Percentiles rank a stretch among this genome's conserved stretches.
Evolutionary conservation across 2,113 vertebrate genomes (phyloP).

Genomic region (Hyla sarda): DNA sequence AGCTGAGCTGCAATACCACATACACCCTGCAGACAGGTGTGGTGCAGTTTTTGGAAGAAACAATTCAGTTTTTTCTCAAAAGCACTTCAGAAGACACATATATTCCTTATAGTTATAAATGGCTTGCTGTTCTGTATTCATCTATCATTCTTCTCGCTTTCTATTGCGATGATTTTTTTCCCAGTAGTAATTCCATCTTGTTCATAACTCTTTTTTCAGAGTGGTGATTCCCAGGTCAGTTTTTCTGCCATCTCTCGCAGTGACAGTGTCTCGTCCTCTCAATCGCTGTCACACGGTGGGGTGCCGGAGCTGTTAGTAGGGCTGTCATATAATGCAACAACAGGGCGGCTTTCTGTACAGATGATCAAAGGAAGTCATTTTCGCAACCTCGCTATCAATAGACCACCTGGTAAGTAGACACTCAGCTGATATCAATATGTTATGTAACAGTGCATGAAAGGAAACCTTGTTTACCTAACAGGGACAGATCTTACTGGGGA

Average conservation of each 20-base stretch:
- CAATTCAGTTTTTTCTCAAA: too few relatives aligned
- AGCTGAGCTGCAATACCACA: too few relatives aligned
- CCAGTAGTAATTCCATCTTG: too few relatives aligned
- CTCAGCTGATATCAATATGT: conserved; percentile 18
- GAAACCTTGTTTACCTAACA: background rate
- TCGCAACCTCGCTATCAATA: conserved; percentile 89
- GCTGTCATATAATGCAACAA: conserved; percentile 91
- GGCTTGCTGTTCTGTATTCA: background rate
- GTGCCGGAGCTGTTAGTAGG: conserved; percentile 93
- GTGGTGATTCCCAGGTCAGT: conserved; percentile 85
- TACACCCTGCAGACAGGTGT: too few relatives aligned
- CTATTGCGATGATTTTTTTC: too few relatives aligned
- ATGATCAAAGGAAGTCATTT: conserved; percentile 98
- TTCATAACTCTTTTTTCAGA: too few relatives aligned
- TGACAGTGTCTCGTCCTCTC: conserved; percentile 87
- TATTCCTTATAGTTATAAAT: too few relatives aligned
- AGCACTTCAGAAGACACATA: too few relatives aligned
- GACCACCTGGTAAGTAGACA: conserved; percentile 86
- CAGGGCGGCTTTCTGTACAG: conserved; percentile 93
- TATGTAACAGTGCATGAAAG: conserved; percentile 12
- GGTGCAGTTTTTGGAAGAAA: too few relatives aligned
- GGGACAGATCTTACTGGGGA: background rate
- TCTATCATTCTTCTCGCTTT: background rate
- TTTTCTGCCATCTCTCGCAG: conserved; percentile 86
- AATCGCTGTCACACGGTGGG: conserved; percentile 92